Evolutionary conservation across 2,113 vertebrate genomes (phyloP).

Genomic region (Vimba vimba): DNA sequence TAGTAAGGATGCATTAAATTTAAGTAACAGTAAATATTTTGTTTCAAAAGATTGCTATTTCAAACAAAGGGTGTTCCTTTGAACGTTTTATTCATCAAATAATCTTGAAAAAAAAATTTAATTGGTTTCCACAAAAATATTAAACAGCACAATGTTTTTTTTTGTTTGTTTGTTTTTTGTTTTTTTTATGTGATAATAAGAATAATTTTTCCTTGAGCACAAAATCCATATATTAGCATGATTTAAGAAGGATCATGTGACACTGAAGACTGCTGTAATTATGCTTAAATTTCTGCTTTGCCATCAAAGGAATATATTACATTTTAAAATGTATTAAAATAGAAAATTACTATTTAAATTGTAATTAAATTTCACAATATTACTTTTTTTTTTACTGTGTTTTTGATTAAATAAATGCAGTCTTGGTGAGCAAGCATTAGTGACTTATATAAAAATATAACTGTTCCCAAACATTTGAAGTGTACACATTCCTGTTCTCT

Average conservation of each 20-base stretch:
- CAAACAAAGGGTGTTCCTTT: no score
- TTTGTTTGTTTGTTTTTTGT: no score
- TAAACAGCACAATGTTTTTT: no score
- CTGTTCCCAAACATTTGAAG: not conserved
- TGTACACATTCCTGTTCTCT: not conserved
- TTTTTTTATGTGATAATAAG: no score
- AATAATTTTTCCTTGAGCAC: not conserved
- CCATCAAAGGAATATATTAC: no score
- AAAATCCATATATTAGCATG: not conserved
- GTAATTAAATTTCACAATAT: not conserved
- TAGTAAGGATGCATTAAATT: not conserved
- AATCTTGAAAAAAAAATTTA: no score
- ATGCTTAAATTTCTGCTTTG: not conserved
- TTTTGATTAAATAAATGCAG: not conserved
- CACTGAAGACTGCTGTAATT: not conserved
- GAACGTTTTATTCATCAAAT: no score
- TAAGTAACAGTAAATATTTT: not conserved
- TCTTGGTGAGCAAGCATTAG: not conserved
- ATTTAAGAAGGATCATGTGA: not conserved
- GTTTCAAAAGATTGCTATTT: no score
- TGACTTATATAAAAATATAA: not conserved
- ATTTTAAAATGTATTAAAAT: not conserved
- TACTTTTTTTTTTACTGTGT: not conserved
- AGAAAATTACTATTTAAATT: not conserved
- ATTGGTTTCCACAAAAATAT: no score